Evolutionary conservation across 2,797 vertebrate genomes (phyloP), one percentile per base, ranked within the genome.

Genomic region (Hozukius guyotensis): DNA sequence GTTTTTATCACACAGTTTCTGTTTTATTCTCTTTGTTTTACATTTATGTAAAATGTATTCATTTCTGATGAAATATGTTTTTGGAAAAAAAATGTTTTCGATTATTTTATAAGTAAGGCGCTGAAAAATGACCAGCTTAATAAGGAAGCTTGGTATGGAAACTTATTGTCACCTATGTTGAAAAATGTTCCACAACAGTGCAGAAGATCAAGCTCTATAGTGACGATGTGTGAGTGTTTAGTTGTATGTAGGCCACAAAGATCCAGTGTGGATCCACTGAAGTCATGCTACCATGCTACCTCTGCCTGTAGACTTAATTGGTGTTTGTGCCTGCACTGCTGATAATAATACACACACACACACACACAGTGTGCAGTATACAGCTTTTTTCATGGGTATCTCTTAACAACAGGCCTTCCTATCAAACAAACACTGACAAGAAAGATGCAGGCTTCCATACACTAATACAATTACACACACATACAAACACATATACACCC

Each of bases 221-320:
- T 22, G 42, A 46, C 1, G 16, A 46, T 46, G 12, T 55, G 11
- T 68, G 63, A 22, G 18, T 74, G 9, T 38, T 34, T 8, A 2
- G 42, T 20, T 18, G 53, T 67, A 62, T 69, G 8, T 67, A 22
- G 56, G 57, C 36, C 59, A 66, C 20, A 24, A 29, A 6, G 6
- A 67, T 81, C 60, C 57, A 67, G 24, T 38, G 20, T 72, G 32
- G 72, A 75, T 77, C 61, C 66, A 72, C 53, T 46, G 49, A 78
- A 60, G 25, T 56, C 55, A 27, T 38, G 57, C 25, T 65, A 18
- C 27, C 49, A 42, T 42, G 38, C 38, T 42, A 42, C 38, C 38
- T 31, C 84, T 62, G 74, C 62, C 78, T 77, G 79, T 73, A 56
- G 60, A 69, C 60, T 73, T 88, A 83, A 85, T 89, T 82, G 74